Evolutionary conservation across 2,888 invertebrate genomes (phyloP).

Genomic region (Cancer borealis): DNA sequence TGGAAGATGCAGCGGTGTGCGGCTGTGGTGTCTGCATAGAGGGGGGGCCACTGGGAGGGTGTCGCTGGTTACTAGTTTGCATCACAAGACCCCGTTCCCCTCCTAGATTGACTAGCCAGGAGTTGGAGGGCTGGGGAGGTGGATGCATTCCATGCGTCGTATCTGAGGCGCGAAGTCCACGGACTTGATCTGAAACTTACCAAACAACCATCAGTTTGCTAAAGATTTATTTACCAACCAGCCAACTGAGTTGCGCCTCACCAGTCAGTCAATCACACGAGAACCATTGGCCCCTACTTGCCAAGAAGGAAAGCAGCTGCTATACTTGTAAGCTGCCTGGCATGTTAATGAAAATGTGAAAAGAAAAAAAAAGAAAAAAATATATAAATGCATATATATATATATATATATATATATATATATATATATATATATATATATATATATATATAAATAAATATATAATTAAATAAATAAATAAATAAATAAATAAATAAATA

Average conservation of each 20-base stretch:
- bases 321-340: too few relatives aligned
- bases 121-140: background rate
- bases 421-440: too few relatives aligned
- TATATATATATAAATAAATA: too few relatives aligned
- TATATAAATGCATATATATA: slow-evolving; percentile 51
- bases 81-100: background rate
- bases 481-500: too few relatives aligned
- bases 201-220: too few relatives aligned
- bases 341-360: too few relatives aligned
- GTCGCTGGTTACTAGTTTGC: background rate
- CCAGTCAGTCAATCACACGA: too few relatives aligned
- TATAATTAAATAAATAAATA: too few relatives aligned
- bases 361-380: background rate
- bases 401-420: too few relatives aligned
- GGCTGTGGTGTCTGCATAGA: background rate
- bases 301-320: too few relatives aligned
- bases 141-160: background rate
- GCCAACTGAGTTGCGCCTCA: too few relatives aligned
- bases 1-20: background rate
- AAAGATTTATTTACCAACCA: background rate
- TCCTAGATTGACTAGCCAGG: background rate
- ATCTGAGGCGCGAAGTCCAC: background rate
- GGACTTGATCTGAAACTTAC: background rate
- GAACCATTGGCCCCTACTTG: too few relatives aligned
- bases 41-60: background rate